Evolutionary conservation across 2,113 vertebrate genomes (phyloP).

Genomic region (Pedionomus torquatus): DNA sequence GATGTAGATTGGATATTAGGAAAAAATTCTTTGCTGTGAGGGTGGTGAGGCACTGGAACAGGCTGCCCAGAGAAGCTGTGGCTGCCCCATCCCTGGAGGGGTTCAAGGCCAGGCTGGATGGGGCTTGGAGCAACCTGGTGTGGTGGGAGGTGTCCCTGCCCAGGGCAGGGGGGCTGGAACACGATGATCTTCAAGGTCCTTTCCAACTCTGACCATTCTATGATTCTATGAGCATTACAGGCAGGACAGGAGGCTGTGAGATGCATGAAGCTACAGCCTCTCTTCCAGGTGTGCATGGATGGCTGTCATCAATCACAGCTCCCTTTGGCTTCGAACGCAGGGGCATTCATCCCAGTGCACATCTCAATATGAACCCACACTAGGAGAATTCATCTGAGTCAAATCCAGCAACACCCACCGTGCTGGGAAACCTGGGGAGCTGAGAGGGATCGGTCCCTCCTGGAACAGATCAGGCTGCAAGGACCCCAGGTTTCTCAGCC

Average conservation of each 20-base stretch:
- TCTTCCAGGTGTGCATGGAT: neutral
- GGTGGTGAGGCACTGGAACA: too few species aligned
- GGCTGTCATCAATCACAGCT: neutral
- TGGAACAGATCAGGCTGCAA: neutral
- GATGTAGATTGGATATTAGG: too few species aligned
- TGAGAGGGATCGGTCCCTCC: neutral
- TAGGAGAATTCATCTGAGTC: neutral
- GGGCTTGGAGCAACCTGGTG: too few species aligned
- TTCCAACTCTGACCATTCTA: too few species aligned
- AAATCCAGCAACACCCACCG: neutral
- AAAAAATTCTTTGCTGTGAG: too few species aligned
- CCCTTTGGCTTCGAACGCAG: neutral
- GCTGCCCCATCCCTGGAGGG: too few species aligned
- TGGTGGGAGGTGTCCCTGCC: too few species aligned
- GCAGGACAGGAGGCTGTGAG: neutral
- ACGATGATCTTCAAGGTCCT: too few species aligned
- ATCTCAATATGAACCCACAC: neutral
- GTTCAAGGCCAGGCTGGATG: too few species aligned
- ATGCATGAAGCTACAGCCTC: neutral
- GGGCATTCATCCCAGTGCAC: neutral
- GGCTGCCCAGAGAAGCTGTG: too few species aligned
- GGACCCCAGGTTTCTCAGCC: neutral
- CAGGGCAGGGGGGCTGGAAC: too few species aligned
- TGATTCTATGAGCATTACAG: too few species aligned
- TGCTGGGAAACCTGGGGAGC: neutral